These are phyloP conservation scores for Lepidochrysops patricia DNA, from an alignment of 2,888 invertebrate species.

Conservation along the genomic window DNA sequence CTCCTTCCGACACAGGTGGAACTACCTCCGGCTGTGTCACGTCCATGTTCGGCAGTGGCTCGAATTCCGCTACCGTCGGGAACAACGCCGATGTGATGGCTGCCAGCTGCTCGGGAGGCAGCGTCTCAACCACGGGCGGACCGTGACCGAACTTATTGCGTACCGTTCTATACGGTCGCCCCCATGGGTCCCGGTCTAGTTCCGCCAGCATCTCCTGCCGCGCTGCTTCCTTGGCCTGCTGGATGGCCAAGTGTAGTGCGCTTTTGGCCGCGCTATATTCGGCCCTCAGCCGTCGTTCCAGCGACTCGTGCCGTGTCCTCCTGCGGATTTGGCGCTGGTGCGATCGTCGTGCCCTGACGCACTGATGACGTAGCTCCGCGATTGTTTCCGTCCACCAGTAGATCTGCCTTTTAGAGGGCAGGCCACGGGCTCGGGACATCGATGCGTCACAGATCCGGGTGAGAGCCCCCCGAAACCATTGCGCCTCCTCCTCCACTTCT, in stretches of 20 bases:
- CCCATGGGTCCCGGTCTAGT: constrained; percentile 17
- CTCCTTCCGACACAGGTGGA: background rate
- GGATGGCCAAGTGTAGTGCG: constrained; percentile 12
- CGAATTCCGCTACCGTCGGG: background rate
- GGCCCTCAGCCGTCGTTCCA: constrained; percentile 14
- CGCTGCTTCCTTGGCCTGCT: constrained; percentile 14
- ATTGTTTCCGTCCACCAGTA: constrained; percentile 22
- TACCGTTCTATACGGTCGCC: constrained; percentile 18
- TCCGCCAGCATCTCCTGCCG: background rate
- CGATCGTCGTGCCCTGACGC: constrained; percentile 3
- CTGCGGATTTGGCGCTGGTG: constrained; percentile 16
- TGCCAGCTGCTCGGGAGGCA: background rate
- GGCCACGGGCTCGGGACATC: too few species aligned
- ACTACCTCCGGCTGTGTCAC: too few species aligned
- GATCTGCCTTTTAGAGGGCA: constrained; percentile 12
- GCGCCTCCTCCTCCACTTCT: constrained; percentile 6
- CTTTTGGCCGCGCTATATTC: constrained; percentile 11
- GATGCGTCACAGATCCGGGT: constrained; percentile 17
- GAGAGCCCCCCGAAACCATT: constrained; percentile 1
- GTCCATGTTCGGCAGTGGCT: too few species aligned
- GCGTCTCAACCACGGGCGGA: background rate
- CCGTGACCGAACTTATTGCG: constrained; percentile 16
- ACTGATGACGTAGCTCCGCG: constrained; percentile 14
- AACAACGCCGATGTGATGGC: background rate
- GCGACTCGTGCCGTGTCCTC: constrained; percentile 14